A percentile compares a stretch with the other conserved stretches of the same genome.
Conservation (phyloP, 2,113 vertebrate genomes). For the Laticauda laticaudata region DNA sequence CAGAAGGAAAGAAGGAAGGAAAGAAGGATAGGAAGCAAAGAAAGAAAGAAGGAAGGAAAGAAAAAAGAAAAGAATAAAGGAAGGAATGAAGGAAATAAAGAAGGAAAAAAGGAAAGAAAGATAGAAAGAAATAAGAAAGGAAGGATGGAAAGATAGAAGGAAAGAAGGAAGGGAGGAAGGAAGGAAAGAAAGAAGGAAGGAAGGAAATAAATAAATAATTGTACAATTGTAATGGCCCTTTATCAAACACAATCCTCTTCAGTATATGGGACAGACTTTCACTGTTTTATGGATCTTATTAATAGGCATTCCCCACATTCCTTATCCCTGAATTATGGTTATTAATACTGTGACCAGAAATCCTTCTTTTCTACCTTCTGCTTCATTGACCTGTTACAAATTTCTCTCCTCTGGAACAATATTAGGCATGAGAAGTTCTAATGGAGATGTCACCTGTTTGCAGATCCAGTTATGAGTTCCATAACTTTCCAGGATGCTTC, state of each 20-base stretch:
- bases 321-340: background rate
- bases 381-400: background rate
- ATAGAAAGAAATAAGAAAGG: rapidly evolving
- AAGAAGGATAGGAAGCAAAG: too few relatives aligned
- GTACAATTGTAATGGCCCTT: background rate
- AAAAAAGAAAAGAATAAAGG: too few relatives aligned
- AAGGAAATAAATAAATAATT: background rate
- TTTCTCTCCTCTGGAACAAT: background rate
- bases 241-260: background rate
- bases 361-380: background rate
- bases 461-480: background rate
- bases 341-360: background rate
- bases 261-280: background rate
- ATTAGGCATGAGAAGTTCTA: background rate
- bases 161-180: too few relatives aligned
- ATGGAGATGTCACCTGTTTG: background rate
- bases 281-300: background rate
- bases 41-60: too few relatives aligned
- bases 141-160: too few relatives aligned
- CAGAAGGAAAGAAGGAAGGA: too few relatives aligned
- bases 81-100: too few relatives aligned
- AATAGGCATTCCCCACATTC: background rate
- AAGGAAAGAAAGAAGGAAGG: too few relatives aligned
- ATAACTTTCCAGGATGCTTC: background rate
- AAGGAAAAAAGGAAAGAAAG: too few relatives aligned